A percentile compares a stretch with the other conserved stretches of the same genome.
These are phyloP conservation scores for Thecophora atra DNA, from an alignment of 2,888 invertebrate species.

Conservation along the genomic window DNA sequence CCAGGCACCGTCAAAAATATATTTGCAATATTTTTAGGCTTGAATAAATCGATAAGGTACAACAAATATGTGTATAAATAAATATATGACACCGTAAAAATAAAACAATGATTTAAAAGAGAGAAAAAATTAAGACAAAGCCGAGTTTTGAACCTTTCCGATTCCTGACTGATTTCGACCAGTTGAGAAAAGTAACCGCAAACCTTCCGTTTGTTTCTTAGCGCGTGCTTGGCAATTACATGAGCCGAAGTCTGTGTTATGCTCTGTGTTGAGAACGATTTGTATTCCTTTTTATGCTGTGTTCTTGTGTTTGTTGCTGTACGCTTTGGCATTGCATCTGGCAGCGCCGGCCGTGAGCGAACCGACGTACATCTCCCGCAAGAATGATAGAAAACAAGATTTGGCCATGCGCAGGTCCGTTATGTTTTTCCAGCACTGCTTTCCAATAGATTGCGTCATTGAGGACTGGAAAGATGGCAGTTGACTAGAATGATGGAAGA, in stretches of 20 bases:
- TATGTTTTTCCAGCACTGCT: too few species aligned
- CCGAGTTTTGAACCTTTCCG: neutral
- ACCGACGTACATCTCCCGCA: too few species aligned
- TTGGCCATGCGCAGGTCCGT: too few species aligned
- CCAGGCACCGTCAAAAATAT: too few species aligned
- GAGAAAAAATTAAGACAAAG: slow-evolving; percentile 12
- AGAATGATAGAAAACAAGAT: too few species aligned
- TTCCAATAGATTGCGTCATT: too few species aligned
- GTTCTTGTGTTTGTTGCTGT: slow-evolving; percentile 35
- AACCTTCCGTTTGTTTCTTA: too few species aligned
- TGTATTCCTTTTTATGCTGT: slow-evolving; percentile 7
- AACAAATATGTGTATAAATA: too few species aligned
- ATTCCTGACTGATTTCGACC: neutral
- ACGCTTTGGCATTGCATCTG: slow-evolving; percentile 32
- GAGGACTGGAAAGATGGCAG: too few species aligned
- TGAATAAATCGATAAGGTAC: too few species aligned
- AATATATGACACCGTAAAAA: neutral
- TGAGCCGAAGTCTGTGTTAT: slow-evolving; percentile 47
- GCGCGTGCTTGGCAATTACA: slow-evolving; percentile 45
- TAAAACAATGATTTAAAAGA: neutral
- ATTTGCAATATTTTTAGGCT: too few species aligned
- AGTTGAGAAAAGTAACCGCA: slow-evolving; percentile 9
- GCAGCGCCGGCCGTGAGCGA: slow-evolving; percentile 37
- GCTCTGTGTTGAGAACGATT: neutral
- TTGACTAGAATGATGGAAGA: too few species aligned